Conservation (phyloP, 2,888 invertebrate species). For the Andrena chrysosceles region DNA sequence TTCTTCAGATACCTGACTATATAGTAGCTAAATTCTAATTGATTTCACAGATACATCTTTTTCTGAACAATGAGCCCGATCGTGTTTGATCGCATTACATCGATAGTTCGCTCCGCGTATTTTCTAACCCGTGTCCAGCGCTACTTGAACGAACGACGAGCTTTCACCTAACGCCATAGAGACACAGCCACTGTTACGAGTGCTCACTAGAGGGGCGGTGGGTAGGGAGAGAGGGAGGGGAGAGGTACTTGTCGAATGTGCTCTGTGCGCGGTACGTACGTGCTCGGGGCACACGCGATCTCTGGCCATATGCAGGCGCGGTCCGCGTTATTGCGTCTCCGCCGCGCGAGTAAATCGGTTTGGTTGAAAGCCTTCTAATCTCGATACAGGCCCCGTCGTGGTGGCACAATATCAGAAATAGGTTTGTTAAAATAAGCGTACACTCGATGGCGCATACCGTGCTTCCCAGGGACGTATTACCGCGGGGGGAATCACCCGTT, state of each 20-base stretch:
- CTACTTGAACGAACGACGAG: conserved; percentile 59
- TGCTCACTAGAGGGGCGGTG: background rate
- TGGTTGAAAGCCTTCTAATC: conserved; percentile 76
- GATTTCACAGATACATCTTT: background rate
- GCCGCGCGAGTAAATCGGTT: conserved; percentile 47
- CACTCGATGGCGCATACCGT: conserved; percentile 73
- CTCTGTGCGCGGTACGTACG: conserved; percentile 35
- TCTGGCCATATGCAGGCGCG: conserved; percentile 49
- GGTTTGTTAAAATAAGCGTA: conserved; percentile 80
- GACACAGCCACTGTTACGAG: conserved; percentile 54
- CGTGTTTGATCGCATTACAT: conserved; percentile 28
- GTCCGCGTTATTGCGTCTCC: conserved; percentile 53
- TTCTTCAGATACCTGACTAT: background rate
- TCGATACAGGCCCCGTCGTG: conserved; percentile 71
- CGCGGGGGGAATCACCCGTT: conserved; percentile 51
- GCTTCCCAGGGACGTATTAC: conserved; percentile 72
- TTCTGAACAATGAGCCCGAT: background rate
- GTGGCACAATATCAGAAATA: conserved; percentile 79
- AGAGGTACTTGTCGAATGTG: conserved; percentile 61
- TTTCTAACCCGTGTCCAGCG: conserved; percentile 40
- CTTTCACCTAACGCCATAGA: conserved; percentile 67
- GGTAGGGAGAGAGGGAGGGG: conserved; percentile 1
- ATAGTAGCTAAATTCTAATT: too few relatives aligned
- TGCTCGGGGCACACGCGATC: conserved; percentile 37
- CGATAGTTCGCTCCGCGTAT: conserved; percentile 34